phyloP scores from a whole-genome alignment of 2,797 vertebrate genomes.

The Parambassis ranga region DNA sequence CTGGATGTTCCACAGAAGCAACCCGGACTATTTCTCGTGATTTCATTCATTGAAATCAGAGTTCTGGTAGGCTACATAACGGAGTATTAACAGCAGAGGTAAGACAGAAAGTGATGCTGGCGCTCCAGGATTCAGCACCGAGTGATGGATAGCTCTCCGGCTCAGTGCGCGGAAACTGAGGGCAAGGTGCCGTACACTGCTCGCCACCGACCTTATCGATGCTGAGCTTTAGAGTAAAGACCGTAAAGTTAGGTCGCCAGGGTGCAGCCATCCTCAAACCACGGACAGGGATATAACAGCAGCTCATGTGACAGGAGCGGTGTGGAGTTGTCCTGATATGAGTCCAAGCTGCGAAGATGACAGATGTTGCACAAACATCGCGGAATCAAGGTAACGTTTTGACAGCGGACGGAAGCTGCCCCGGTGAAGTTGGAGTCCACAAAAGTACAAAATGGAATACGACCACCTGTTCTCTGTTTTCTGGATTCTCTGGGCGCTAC shows the following conservation, averaged over 20 bases:
- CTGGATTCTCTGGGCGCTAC: constrained; percentile 59
- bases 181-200: background rate
- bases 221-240: background rate
- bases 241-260: constrained; percentile 1
- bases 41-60: background rate
- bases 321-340: constrained; percentile 47
- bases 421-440: constrained; percentile 26
- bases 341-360: constrained; percentile 58
- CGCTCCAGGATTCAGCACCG: constrained; percentile 31
- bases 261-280: background rate
- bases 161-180: background rate
- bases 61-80: background rate
- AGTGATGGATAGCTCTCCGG: constrained; percentile 26
- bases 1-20: background rate
- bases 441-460: constrained; percentile 61
- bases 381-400: constrained; percentile 43
- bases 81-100: background rate
- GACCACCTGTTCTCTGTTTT: constrained; percentile 64
- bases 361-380: constrained; percentile 22
- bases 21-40: background rate
- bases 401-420: constrained; percentile 21
- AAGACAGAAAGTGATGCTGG: background rate
- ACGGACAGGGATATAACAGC: constrained; percentile 8
- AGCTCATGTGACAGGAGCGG: background rate
- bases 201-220: background rate